Evolutionary conservation across 1,140 invertebrate species (phyloP), one percentile per base, ranked within the genome.

Genomic region (Daktulosphaira vitifoliae): DNA sequence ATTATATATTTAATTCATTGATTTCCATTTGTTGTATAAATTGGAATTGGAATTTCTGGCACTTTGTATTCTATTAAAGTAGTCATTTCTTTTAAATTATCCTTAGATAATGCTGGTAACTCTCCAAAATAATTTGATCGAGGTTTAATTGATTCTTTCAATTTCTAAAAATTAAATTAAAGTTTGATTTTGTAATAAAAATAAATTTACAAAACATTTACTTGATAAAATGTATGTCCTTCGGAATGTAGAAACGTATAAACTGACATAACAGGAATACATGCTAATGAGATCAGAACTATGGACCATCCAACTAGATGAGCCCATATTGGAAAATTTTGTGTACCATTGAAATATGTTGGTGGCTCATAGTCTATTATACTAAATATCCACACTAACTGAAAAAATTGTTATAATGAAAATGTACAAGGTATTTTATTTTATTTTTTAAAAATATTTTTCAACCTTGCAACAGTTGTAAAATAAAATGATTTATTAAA

Each of bases 251-350:
- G 71, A 38, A 92, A 77, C 54, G 86, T 82, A 59, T 86, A 81
- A 15, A 90, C 73, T 50, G 89, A 89, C 71, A 87, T 86, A 50
- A 84, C 80, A 15, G 91, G 90, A 74, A 95, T 90, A 72, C 89
- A 91, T n/a, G 89, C 73, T 29, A 94, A 78, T 2, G 89, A 92
- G 15, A 88, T 74, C 7, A 84, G 84, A 5, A 90, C 85, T 64
- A 93, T 86, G 64, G 82, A 78, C 91, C 91, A 94, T n/a, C 92
- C 92, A 16, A 93, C 74, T 3, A 79, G 83, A 71, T 90, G 85
- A 8, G 89, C 90, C 89, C 90, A 94, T 59, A 74, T 74, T 1
- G 92, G 90, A 74, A 90, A 95, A 20, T 78, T 76, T 70, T 92
- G 91, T 20, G 81, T 77, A 8, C 84, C 84, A 71, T 86, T 86